A percentile compares a stretch with the other conserved stretches of the same genome.
phyloP scores from a whole-genome alignment of 2,888 invertebrate genomes.

The Athalia circularis region DNA sequence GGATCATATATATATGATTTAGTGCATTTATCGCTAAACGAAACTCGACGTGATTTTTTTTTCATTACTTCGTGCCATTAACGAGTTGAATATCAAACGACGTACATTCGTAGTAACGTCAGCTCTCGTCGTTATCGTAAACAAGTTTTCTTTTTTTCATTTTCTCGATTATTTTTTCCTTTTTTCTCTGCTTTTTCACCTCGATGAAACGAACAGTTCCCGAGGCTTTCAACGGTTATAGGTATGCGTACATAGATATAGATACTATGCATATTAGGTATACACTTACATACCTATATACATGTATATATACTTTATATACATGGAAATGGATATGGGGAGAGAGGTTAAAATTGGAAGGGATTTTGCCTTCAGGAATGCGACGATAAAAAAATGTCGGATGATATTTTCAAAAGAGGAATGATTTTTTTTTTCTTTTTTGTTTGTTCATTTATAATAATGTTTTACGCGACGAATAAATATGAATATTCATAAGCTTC shows the following conservation, averaged over 20 bases:
- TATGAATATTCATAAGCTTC: conserved; percentile 19
- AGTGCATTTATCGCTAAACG: no score
- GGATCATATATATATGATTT: no score
- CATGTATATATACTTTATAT: not conserved
- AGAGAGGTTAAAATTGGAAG: not conserved
- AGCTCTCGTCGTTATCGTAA: not conserved
- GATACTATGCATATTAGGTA: not conserved
- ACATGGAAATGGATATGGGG: not conserved
- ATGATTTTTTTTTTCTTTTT: not conserved
- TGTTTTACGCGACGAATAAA: conserved; percentile 10
- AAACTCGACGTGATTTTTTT: no score
- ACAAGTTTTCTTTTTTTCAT: not conserved
- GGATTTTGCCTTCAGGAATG: not conserved
- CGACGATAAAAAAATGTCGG: not conserved
- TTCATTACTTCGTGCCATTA: not conserved
- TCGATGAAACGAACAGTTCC: conserved; percentile 7
- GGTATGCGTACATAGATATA: not conserved
- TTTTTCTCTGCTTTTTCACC: not conserved
- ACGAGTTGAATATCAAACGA: not conserved
- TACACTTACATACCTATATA: not conserved
- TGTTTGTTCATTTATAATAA: not conserved
- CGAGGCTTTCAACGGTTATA: conserved; percentile 33
- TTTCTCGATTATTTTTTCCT: not conserved
- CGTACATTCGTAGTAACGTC: not conserved
- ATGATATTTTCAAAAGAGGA: not conserved